Base-by-base conservation (phyloP, 1,140 invertebrate species). In the Luehdorfia chinensis region DNA sequence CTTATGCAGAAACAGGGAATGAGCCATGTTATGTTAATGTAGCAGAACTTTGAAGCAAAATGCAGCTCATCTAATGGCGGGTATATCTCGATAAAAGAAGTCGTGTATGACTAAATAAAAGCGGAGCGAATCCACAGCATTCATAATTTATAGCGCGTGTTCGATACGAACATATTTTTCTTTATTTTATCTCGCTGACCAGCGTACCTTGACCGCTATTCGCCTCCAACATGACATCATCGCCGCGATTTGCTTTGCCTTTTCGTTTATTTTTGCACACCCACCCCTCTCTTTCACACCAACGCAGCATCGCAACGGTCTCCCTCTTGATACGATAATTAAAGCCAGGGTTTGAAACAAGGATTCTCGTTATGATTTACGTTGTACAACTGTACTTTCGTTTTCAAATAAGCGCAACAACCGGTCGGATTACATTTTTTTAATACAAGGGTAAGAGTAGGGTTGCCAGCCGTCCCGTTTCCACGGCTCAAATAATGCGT, bases 201-300 rank as follows among this genome's bases (percentile, higher is more conserved):
- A 37, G 64, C 48, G 58, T 65, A 74, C 71, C 74, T 78, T 78
- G 77, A 81, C 77, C 77, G 68, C 71, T 75, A 77, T 78, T 59
- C 65, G 67, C 47, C 61, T 69, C 57, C 47, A 58, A 31, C 59
- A 78, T 81, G 77, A 81, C 75, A 78, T 78, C 75, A 81, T 74
- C 66, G 49, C 34, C 47, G 50, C 50, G 56, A 44, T 52, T 55
- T 52, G 60, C 51, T 50, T 60, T 8, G 59, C 53, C 31, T 60
- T 72, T 81, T 81, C 71, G 49, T 80, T 76, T 76, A 81, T 78
- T 81, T 81, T 78, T 64, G 67, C 75, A 60, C 62, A 44, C 15
- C 32, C 49, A 12, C 48, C 57, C 53, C 36, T 71, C 72, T 74
- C 72, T 63, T 59, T 77, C 54, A 31, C 21, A 25, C 57, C 12